Base-by-base conservation (phyloP, 1,140 invertebrate species). In the Leptestheria dahalacensis region DNA sequence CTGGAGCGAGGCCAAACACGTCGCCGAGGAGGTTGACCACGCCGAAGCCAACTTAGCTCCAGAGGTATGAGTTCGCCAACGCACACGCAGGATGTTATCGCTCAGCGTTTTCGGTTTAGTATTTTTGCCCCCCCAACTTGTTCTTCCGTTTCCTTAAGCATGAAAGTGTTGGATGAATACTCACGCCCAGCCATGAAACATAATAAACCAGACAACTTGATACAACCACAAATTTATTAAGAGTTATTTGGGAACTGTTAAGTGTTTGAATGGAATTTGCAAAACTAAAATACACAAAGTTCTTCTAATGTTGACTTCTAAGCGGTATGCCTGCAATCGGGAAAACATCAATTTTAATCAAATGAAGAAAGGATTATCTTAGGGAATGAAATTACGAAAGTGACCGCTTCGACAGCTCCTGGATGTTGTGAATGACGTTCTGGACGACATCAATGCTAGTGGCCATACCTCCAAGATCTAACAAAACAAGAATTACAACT, bases 401-500 rank as follows among this genome's bases (percentile, higher is more conserved):
- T 23, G 66, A 61, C 21, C 61, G 61, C 64, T 66, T 68, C 15
- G 67, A 68, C 29, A 65, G 64, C 11, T 62, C 48, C 57, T 70
- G 66, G n/a, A 75, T 64, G 63, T 73, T 68, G 41, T 75, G 69
- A 48, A 82, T 73, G 41, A 83, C 73, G 64, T 78, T 78, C 59
- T 77, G 69, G 11, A 82, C 76, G 57, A 82, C 77, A 64, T 82
- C 79, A 59, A 74, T 72, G 59, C 74, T 80, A 47, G 75, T 76
- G 6, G 76, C 72, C 64, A 75, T 71, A 9, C 82, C 82, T 58
- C 80, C 79, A 56, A 84, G 70, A 71, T 82, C 80, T 76, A 67
- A 63, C 63, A 48, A 68, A 25, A 51, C 3, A 21, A 20, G 24
- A 49, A 61, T 50, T 23, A 50, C 4, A 20, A 23, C 10, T 48